Evolutionary conservation across 2,113 vertebrate species (phyloP), one percentile per base, ranked within the genome.

Genomic region (Upupa epops): DNA sequence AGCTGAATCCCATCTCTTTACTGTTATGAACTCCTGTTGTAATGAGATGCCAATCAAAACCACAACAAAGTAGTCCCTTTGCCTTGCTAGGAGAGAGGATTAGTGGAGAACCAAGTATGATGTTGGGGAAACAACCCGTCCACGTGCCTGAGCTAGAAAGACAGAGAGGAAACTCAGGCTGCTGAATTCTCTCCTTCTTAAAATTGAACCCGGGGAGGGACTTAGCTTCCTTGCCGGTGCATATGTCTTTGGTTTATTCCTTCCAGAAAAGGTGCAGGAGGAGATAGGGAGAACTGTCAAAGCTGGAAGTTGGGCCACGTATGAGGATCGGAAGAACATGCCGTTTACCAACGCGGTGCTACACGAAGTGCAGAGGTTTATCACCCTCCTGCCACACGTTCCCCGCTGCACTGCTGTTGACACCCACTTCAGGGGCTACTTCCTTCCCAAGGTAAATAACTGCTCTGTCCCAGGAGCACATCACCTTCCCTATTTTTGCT

Each of bases 351-450:
- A 97, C 0, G 98, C 99, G 0, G 98, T 99, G 76, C 97, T 99
- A 85, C 98, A 99, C 0, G 99, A 99, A 95, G 97, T 98, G 69
- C 98, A 98, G 96, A 97, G 99, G 79, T 98, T 98, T 77, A 98
- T 98, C 91, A 98, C 98, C 5, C 97, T 99, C 8, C 90, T 98
- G 87, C 97, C 98, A 11, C 95, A 98, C 0, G 91, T 96, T 52
- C 96, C 97, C 6, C 97, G 97, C 31, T 94, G 96, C 87, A 95
- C 97, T 1, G 60, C 96, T 1, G 85, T 79, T 1, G 93, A 97
- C 90, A 92, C 90, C 6, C 94, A 74, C 58, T 97, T 98, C 86
- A 94, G 96, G 7, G 95, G 97, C 77, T 98, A 98, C 92, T 95
- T 97, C 87, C 87, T 98, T 15, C 98, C 98, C 83, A 98, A 98